Base-by-base conservation (phyloP, 2,888 invertebrate genomes). In the Syrista parreyssii region DNA sequence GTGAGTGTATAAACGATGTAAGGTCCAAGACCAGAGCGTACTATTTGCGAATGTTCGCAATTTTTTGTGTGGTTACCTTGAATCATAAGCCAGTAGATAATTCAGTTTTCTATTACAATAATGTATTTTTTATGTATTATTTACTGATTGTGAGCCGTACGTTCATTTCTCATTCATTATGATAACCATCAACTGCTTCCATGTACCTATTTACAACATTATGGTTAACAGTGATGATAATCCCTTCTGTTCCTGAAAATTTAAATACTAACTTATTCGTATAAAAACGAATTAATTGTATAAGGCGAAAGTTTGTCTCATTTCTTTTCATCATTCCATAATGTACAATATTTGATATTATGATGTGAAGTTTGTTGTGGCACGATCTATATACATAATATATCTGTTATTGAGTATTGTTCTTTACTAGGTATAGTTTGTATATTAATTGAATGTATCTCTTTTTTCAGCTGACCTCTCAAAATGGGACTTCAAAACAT, bases 1-100 rank as follows among this genome's bases (percentile, higher is more conserved):
- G 88, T 88, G 81, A 88, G 88, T 87, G 68, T 71, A 68, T 36
- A 76, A 73, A 35, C 32, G 30, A 40, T 3, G 76, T 71, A 75
- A 71, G 32, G 9, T 71, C 71, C 33, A 23, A 71, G 31, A 30
- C 9, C 32, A 31, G 15, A 12, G 31, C 71, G 31, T 31, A 31
- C 12, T 71, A 71, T 33, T 31, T 33, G 32, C 71, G 71, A 74
- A n/a, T 74, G n/a, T 36, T 74, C 12, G 68, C 32, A 55, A 75
- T 68, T 33, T 34, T 40, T 32, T 15, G n/a, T 36, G 55, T 12
- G 32, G 75, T 68, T 32, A 71, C 12, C 71, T 71, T 33, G 32
- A 71, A 0, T 30, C 0, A 9, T 71, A 12, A 31, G 31, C 12
- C 32, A 31, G 23, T 31, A 31, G 71, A 71, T 9, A 71, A 32